Evolutionary conservation across 37 sponge, comb jelly and placozoan genomes (phyloP), one percentile per base, ranked within the genome.

Genomic region (Corticium candelabrum): DNA sequence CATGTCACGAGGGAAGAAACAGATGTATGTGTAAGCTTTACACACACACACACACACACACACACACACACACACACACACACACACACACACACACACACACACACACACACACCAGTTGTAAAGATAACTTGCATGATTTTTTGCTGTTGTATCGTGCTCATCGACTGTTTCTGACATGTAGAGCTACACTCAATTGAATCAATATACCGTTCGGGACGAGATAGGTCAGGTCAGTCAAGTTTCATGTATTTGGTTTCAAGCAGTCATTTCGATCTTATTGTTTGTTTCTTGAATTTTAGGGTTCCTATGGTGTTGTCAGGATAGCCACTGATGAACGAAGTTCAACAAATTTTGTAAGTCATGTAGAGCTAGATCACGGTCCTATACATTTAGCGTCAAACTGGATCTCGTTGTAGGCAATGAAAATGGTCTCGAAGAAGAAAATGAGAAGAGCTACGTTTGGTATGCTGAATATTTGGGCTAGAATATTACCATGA

Each of bases 391-490:
- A n/a, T n/a, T n/a, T n/a, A n/a, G n/a, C n/a, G n/a, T n/a, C n/a
- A n/a, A n/a, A n/a, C n/a, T n/a, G n/a, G n/a, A 31, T 79, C 2
- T 37, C 38, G 57, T 21, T 37, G 11, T 40, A 84, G 85, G 85
- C 85, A 73, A 69, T 85, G 81, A 85, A 85, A 76, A 85, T 85
- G 41, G 76, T 85, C 56, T 85, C 86, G 1, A 85, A 85, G 70
- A 2, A 68, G 72, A 68, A 40, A 38, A 40, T 81, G 1, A 81
- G 30, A 3, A 81, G 76, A 41, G 70, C 35, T 35, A 50, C 79
- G 15, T 78, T 78, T 50, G 40, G 82, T 81, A 71, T 69, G 80
- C 32, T 2, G 21, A 41, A n/a, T n/a, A n/a, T n/a, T n/a, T n/a
- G n/a, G n/a, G n/a, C n/a, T n/a, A n/a, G n/a, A n/a, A n/a, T n/a